Base-by-base conservation (phyloP, 2,797 vertebrate species). In the Oceanodroma leucorhoa region DNA sequence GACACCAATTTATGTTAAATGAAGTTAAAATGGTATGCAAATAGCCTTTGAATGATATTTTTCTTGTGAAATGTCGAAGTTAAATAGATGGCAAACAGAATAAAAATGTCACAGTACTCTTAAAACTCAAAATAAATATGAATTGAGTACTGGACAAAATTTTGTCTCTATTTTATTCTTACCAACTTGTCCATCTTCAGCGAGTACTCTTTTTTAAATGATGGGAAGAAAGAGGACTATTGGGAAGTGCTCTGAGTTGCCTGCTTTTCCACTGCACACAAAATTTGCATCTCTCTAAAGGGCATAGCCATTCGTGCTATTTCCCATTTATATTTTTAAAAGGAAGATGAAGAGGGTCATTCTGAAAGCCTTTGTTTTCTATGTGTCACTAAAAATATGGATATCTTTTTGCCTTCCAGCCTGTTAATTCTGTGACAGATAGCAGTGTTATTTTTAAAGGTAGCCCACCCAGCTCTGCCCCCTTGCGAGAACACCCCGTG, bases 361-460 rank as follows among this genome's bases (percentile, higher is more conserved):
- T 46, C 92, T 58, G 34, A 83, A 91, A 92, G 27, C 57, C 65
- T 79, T 89, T 80, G 73, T 95, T 92, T 94, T 73, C 41, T 81
- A 5, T 6, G 14, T 76, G 40, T 40, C 21, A 19, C 87, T 87
- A 89, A 94, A 95, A 96, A 91, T 85, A 80, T 9, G 26, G 10
- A 4, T 65, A 76, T 77, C 51, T 78, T 77, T 92, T 87, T 93
- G 58, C 69, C 85, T 41, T 50, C 61, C 46, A 77, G 40, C 69
- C 83, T 91, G 79, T 72, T 92, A 94, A 88, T 71, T 93, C 79
- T 60, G 43, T 85, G 78, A 95, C 85, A 65, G 94, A 89, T 94
- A 92, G 48, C 3, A 0, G 38, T 21, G 89, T 96, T 96, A 88
- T 95, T 96, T 96, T 96, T 94, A 92, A 93, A 95, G 92, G 77